These are phyloP conservation scores for Cotesia chilonis DNA, from an alignment of 1,140 invertebrate species.

Conservation along the genomic window DNA sequence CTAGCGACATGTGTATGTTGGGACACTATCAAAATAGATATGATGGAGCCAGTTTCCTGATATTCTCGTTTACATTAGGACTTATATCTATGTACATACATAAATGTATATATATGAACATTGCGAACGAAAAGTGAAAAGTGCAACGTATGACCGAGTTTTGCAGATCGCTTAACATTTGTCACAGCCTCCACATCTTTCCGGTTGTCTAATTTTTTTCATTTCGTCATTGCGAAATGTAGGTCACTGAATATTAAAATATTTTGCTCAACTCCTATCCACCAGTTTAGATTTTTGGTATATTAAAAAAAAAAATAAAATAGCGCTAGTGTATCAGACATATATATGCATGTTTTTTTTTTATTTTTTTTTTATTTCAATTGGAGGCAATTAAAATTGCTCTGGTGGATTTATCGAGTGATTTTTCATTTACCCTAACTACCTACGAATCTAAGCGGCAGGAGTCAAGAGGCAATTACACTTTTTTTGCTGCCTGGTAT, in stretches of 20 bases:
- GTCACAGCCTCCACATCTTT: background rate
- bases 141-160: slow-evolving; percentile 12
- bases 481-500: no score
- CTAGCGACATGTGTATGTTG: background rate
- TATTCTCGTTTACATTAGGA: background rate
- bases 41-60: slow-evolving; percentile 1
- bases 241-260: no score
- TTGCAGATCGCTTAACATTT: background rate
- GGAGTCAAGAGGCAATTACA: slow-evolving; percentile 6
- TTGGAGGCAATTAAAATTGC: no score
- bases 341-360: no score
- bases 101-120: background rate
- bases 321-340: no score
- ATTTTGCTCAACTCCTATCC: no score
- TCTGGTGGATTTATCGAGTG: background rate
- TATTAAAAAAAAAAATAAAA: no score
- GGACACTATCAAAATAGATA: slow-evolving; percentile 16
- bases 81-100: no score
- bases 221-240: background rate
- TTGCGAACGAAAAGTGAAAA: background rate
- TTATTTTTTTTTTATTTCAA: no score
- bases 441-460: background rate
- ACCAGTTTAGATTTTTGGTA: no score
- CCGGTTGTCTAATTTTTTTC: background rate
- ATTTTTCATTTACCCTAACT: background rate